Evolutionary conservation across 92 coral and sea anemone genomes (phyloP), one percentile per base, ranked within the genome.

Genomic region (Umimayanthus chanpuru): DNA sequence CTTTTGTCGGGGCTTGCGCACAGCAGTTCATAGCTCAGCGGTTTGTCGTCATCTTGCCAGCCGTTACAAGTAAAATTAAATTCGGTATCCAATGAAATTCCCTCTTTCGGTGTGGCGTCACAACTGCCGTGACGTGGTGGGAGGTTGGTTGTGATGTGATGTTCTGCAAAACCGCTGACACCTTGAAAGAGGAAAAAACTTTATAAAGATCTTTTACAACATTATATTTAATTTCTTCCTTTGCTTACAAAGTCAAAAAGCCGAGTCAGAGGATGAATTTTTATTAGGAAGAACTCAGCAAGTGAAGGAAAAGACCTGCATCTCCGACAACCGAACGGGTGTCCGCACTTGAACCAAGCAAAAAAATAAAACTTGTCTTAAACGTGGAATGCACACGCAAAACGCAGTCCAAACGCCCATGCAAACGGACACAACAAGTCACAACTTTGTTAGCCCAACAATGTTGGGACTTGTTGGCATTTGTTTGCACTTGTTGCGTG

Each of bases 41-140:
- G 95, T 28, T 88, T 85, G 75, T 93, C 94, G 28, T 95, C 96
- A 84, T 95, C 98, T 21, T 73, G 81, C 99, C 99, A 96, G 67
- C 65, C 87, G 18, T 78, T 74, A 56, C 99, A 96, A 10, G 92
- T 89, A 66, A 95, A 92, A 32, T 28, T 67, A 76, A 95, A 94
- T 20, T 74, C 90, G 26, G 98, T 93, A 61, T 86, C 67, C 88
- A 93, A 85, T 61, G 93, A 94, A 39, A 80, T 73, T 75, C 96
- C 96, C 68, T 88, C 90, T 10, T 36, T 85, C 6, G 98, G 98
- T 1, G 76, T 89, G 85, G 95, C 91, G 58, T 58, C 92, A 91
- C 99, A 96, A 53, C 56, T 41, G 38, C 99, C 99, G 18, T 81
- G 88, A 2, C 49, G 82, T 58, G 99, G 99, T 16, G 98, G 96